Evolutionary conservation across 2,888 invertebrate genomes (phyloP), one percentile per base, ranked within the genome.

Genomic region (Drosophila anomalipes): DNA sequence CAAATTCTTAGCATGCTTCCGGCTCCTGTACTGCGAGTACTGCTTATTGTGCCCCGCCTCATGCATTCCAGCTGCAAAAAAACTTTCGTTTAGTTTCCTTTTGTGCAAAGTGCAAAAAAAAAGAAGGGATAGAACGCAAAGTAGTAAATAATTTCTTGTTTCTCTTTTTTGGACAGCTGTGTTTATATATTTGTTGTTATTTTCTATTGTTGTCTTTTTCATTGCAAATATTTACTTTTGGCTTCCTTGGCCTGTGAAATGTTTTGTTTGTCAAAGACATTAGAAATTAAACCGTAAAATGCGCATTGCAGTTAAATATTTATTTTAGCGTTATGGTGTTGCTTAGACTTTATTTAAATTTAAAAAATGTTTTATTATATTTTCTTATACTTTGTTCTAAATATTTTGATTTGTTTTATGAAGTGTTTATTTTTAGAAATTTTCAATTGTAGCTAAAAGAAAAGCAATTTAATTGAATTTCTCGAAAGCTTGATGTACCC

Each of bases 31-130:
- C 32, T n/a, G 41, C 33, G 63, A 67, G 37, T 47, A 64, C 62
- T 65, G 69, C 51, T 58, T 58, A 58, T 44, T 73, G 51, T 65
- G 53, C 39, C 44, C 58, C 54, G 52, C 19, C 61, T 52, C 32
- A n/a, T 49, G 51, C 66, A 68, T 69, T 82, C 66, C 62, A 66
- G 53, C 75, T 75, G 66, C 73, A n/a, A 68, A 53, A 39, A 72
- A 77, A 79, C 58, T 81, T 86, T 84, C 51, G 70, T 70, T 69
- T 69, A 65, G 65, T 60, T 77, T 83, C 75, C 71, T 67, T 69
- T 74, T 69, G 53, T 52, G 44, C 28, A 52, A 64, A 62, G 61
- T 74, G 71, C 26, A 37, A 72, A 39, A 52, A 65, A 32, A 69
- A n/a, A 10, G 37, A 30, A 47, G 12, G 12, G 33, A 33, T 33